Evolutionary conservation across 2,888 invertebrate genomes (phyloP).

Genomic region (Acleris laterana): DNA sequence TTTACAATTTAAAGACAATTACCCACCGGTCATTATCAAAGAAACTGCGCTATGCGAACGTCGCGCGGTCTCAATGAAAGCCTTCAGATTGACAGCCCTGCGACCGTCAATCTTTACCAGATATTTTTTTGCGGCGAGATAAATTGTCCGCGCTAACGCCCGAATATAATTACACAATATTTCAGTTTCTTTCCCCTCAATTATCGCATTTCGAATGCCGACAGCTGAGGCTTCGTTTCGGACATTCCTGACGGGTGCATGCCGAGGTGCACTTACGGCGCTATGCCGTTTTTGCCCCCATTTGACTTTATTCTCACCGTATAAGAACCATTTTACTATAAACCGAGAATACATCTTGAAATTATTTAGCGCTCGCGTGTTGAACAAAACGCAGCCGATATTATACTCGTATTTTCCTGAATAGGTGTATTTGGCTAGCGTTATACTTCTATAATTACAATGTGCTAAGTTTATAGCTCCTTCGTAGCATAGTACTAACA

Average conservation of each 20-base stretch:
- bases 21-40: slow-evolving; percentile 1
- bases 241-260: slow-evolving; percentile 62
- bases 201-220: slow-evolving; percentile 69
- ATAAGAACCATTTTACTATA: slow-evolving; percentile 46
- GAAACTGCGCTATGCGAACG: slow-evolving; percentile 2
- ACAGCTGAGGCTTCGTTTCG: slow-evolving; percentile 61
- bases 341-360: background rate
- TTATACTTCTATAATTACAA: background rate
- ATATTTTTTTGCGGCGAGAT: slow-evolving; percentile 57
- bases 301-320: slow-evolving; percentile 41
- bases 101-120: slow-evolving; percentile 57
- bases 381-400: background rate
- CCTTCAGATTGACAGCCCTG: slow-evolving; percentile 45
- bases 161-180: slow-evolving; percentile 76
- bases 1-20: background rate
- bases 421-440: background rate
- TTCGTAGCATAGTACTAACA: too few relatives aligned
- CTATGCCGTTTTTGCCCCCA: slow-evolving; percentile 43
- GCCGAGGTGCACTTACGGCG: slow-evolving; percentile 42
- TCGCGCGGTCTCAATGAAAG: slow-evolving; percentile 40
- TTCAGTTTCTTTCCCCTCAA: slow-evolving; percentile 73
- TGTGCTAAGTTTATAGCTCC: too few relatives aligned
- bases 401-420: slow-evolving; percentile 1
- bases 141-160: slow-evolving; percentile 57
- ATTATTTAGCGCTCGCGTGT: background rate